phyloP scores from a whole-genome alignment of 2,888 invertebrate species.

The Molorchus minor region DNA sequence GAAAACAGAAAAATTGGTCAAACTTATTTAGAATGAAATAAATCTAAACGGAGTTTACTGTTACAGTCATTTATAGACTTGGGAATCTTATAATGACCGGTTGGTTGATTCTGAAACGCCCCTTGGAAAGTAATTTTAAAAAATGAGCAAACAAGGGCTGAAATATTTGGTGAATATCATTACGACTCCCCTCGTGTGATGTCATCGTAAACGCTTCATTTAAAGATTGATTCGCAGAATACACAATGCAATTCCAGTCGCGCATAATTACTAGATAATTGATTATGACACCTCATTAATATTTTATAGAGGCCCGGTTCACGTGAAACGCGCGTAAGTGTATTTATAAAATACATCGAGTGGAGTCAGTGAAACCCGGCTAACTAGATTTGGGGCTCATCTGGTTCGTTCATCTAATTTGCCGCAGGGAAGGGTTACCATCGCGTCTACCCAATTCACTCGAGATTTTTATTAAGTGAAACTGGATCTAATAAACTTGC shows the following conservation, averaged over 20 bases:
- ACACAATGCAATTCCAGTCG: conserved; percentile 8
- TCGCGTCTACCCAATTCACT: conserved; percentile 41
- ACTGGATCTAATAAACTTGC: conserved; percentile 40
- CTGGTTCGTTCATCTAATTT: conserved; percentile 55
- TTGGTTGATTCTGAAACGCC: too few species aligned
- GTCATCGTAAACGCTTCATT: too few species aligned
- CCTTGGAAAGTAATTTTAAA: too few species aligned
- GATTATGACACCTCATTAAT: conserved; percentile 31
- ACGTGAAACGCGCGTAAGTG: conserved; percentile 24
- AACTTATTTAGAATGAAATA: too few species aligned
- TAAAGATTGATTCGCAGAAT: conserved; percentile 4
- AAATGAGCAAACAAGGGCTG: too few species aligned
- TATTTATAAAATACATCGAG: conserved; percentile 38
- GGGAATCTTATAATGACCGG: too few species aligned
- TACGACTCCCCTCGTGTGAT: too few species aligned
- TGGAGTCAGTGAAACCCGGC: conserved; percentile 49
- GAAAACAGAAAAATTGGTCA: too few species aligned
- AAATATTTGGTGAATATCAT: too few species aligned
- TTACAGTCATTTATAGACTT: too few species aligned
- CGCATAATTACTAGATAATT: conserved; percentile 27
- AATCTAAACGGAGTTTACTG: too few species aligned
- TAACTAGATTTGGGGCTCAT: conserved; percentile 56
- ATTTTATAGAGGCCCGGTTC: conserved; percentile 17
- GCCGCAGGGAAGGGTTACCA: conserved; percentile 47
- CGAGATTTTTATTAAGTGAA: conserved; percentile 45